Conservation (phyloP, 2,113 vertebrate species). For the Greenwoodochromis staneri region DNA sequence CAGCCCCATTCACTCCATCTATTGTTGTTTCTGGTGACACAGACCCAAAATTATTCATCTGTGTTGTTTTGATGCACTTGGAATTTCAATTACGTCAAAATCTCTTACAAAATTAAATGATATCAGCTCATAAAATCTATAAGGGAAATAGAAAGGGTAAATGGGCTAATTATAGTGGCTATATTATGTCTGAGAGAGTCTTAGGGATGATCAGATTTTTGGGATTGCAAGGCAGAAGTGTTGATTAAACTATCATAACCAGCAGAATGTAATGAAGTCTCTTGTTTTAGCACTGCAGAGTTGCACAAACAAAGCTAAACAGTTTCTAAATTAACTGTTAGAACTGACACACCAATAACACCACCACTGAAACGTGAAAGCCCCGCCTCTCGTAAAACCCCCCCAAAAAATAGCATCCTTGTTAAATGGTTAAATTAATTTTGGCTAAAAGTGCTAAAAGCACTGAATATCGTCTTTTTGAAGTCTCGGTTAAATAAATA, state of each 20-base stretch:
- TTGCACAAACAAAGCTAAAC: neutral
- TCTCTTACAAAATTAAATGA: neutral
- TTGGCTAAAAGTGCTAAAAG: neutral
- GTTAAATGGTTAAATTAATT: neutral
- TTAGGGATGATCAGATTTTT: neutral
- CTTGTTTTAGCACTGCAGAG: neutral
- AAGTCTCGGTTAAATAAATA: neutral
- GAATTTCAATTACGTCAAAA: neutral
- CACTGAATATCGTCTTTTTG: neutral
- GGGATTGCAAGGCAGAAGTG: neutral
- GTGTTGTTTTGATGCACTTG: neutral
- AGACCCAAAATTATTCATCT: neutral
- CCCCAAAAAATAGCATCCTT: neutral
- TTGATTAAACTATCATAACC: neutral
- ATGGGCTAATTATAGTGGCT: neutral
- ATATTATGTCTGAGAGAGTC: neutral
- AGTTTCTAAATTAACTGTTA: constrained; percentile 10
- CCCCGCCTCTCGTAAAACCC: neutral
- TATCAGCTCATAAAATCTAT: neutral
- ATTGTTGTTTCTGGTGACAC: neutral
- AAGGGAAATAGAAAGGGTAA: neutral
- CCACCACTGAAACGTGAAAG: neutral
- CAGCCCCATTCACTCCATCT: neutral
- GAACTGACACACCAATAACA: neutral
- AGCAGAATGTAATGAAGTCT: neutral